A percentile compares a stretch with the other conserved stretches of the same genome.
Conservation (phyloP, 2,113 vertebrate genomes). For the Alouatta palliata region DNA sequence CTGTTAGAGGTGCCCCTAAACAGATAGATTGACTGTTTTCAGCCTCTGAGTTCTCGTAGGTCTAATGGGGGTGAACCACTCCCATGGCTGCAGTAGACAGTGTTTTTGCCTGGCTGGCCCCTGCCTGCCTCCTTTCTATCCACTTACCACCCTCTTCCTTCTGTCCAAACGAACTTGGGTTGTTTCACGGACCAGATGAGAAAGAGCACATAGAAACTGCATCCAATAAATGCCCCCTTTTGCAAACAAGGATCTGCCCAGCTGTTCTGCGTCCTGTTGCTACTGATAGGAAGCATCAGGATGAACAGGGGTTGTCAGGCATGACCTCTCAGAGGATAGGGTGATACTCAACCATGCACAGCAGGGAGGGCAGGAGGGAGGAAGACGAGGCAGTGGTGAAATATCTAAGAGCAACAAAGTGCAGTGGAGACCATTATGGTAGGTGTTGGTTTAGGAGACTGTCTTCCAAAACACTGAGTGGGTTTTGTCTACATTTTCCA, state of each 20-base stretch:
- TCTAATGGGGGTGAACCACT: background rate
- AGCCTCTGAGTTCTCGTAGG: background rate
- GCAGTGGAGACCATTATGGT: too few relatives aligned
- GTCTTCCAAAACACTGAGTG: background rate
- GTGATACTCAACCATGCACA: accelerated
- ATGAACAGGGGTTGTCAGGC: background rate
- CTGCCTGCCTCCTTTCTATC: background rate
- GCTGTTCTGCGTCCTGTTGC: accelerated
- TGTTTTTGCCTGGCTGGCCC: too few relatives aligned
- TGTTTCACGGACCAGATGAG: background rate
- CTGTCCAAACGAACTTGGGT: background rate
- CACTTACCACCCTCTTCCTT: background rate
- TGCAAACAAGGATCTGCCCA: background rate
- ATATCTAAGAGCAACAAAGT: background rate
- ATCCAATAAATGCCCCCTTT: background rate
- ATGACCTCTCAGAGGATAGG: background rate
- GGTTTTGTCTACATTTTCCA: background rate
- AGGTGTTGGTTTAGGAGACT: too few relatives aligned
- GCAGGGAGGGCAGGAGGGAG: accelerated
- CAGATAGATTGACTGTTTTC: background rate
- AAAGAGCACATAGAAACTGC: accelerated
- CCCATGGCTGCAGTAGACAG: background rate
- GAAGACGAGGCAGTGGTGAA: background rate
- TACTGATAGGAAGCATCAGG: background rate
- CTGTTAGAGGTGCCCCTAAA: background rate